These are phyloP conservation scores for Proterorhinus semilunaris DNA, from an alignment of 2,113 vertebrate genomes.

Conservation along the genomic window DNA sequence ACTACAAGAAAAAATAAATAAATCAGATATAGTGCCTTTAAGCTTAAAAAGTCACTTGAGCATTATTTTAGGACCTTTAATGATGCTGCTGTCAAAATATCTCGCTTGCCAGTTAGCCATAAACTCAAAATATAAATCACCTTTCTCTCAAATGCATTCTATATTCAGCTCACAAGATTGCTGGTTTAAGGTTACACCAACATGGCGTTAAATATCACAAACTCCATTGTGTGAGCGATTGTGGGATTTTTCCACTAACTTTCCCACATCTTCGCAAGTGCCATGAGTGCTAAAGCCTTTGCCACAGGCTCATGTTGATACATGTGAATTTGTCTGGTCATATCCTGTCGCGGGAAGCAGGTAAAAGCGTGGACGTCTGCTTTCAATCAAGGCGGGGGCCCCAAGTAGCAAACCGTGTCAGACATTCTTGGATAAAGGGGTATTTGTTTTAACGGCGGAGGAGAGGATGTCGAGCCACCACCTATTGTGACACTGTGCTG, in stretches of 20 bases:
- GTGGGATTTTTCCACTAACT: constrained; percentile 1
- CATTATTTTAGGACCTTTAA: no score
- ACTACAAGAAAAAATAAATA: no score
- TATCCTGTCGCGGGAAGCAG: constrained; percentile 3
- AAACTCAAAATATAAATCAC: not conserved
- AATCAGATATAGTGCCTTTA: no score
- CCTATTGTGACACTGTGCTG: constrained; percentile 70
- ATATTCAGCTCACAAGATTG: constrained; percentile 1
- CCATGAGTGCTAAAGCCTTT: not conserved
- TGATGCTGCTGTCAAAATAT: not conserved
- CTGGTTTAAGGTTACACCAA: not conserved
- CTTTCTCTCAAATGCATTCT: not conserved
- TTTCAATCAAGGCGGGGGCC: constrained; percentile 8
- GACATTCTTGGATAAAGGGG: constrained; percentile 63
- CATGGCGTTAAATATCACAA: not conserved
- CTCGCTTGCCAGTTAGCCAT: not conserved
- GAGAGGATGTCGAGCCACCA: constrained; percentile 67
- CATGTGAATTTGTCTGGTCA: not conserved
- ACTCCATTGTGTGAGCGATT: not conserved
- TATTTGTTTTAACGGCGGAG: constrained; percentile 68
- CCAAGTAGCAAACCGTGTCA: constrained; percentile 13
- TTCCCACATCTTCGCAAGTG: not conserved
- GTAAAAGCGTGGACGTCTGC: constrained; percentile 19
- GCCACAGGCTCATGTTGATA: not conserved
- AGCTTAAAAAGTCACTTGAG: no score